Evolutionary conservation across 2,797 vertebrate genomes (phyloP).

Genomic region (Rhinogobio ventralis): DNA sequence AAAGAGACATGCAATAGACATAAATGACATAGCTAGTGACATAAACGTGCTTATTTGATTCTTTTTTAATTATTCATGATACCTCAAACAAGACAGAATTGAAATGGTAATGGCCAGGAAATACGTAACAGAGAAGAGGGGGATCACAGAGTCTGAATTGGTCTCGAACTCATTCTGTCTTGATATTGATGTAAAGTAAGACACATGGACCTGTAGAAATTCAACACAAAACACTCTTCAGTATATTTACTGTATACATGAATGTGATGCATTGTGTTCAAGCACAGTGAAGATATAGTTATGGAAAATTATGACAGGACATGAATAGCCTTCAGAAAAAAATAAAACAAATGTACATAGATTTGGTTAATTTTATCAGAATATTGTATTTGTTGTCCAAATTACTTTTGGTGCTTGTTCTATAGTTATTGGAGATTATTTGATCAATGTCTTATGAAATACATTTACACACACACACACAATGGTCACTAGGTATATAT

Average conservation of each 20-base stretch:
- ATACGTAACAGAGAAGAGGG: conserved; percentile 73
- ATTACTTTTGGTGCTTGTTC: neutral
- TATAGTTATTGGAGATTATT: neutral
- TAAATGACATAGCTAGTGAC: neutral
- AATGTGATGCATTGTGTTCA: neutral
- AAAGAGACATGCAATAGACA: neutral
- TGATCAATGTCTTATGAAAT: neutral
- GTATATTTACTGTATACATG: neutral
- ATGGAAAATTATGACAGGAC: no score
- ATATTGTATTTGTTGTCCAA: neutral
- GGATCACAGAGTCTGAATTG: conserved; percentile 68
- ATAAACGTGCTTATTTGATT: rapidly evolving
- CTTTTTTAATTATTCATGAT: conserved; percentile 29
- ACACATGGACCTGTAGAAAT: conserved; percentile 61
- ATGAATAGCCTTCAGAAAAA: neutral
- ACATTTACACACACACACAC: no score
- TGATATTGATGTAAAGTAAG: conserved; percentile 76
- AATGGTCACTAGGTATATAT: neutral
- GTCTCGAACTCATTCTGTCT: conserved; percentile 75
- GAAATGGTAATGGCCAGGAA: conserved; percentile 75
- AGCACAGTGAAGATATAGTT: neutral
- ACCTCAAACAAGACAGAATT: conserved; percentile 76
- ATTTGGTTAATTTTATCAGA: neutral
- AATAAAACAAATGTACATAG: neutral
- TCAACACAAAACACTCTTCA: neutral